These are phyloP conservation scores for Achroia grisella DNA, from an alignment of 1,140 invertebrate species.

Conservation along the genomic window DNA sequence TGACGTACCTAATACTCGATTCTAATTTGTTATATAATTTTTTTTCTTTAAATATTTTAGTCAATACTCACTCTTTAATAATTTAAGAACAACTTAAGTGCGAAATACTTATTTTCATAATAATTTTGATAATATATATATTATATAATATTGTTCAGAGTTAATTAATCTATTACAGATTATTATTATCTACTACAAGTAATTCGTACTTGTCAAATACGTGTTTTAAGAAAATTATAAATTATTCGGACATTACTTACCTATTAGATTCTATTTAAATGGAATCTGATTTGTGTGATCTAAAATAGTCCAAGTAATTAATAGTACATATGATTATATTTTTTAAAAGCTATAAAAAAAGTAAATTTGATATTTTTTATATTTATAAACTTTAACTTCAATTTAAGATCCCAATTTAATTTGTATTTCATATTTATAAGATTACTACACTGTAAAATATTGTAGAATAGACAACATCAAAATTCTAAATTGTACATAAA, in stretches of 20 bases:
- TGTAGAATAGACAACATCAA: constrained; percentile 6
- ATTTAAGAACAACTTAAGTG: no score
- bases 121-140: no score
- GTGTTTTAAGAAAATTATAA: constrained; percentile 38
- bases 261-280: constrained; percentile 41
- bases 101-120: constrained; percentile 6
- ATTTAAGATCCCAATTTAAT: background rate
- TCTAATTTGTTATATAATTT: no score
- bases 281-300: constrained; percentile 46
- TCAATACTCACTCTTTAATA: constrained; percentile 8
- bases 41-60: no score
- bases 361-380: no score
- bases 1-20: no score
- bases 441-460: constrained; percentile 4
- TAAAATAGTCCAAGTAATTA: constrained; percentile 6
- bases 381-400: no score
- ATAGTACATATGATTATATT: background rate
- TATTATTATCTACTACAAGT: no score
- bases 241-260: constrained; percentile 34
- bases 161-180: no score
- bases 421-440: background rate
- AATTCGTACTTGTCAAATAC: constrained; percentile 23
- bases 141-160: no score
- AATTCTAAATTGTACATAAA: constrained; percentile 32
- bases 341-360: no score